phyloP scores from a whole-genome alignment of 2,113 vertebrate genomes.

The Mobula birostris region DNA sequence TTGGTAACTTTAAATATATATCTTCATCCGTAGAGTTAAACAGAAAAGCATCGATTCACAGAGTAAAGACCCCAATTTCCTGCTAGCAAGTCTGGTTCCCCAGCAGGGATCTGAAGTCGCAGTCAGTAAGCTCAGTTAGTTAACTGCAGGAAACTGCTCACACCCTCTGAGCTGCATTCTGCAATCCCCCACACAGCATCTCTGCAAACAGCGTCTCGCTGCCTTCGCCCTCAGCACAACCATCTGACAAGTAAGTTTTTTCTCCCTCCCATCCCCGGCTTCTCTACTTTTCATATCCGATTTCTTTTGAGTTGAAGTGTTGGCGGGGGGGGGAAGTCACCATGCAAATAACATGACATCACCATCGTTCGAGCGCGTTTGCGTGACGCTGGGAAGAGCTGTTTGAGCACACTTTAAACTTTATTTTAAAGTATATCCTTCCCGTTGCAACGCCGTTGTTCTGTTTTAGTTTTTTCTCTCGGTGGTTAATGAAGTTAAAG shows the following conservation, averaged over 20 bases:
- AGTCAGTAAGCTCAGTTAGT: not conserved
- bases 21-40: not conserved
- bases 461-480: not conserved
- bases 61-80: not conserved
- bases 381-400: not conserved
- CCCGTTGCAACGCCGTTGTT: too few species aligned
- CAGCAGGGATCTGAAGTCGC: not conserved
- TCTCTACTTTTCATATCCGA: not conserved
- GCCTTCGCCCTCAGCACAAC: constrained; percentile 13
- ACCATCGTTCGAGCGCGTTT: not conserved
- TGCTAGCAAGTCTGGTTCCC: not conserved
- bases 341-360: constrained; percentile 32
- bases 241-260: constrained; percentile 3
- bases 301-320: constrained; percentile 15
- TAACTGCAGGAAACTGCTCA: constrained; percentile 27
- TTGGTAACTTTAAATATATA: not conserved
- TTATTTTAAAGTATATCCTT: too few species aligned
- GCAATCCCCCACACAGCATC: not conserved
- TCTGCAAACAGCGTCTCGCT: not conserved
- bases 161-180: not conserved
- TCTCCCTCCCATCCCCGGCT: not conserved
- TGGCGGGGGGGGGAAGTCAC: not conserved
- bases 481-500: too few species aligned
- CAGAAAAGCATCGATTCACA: not conserved
- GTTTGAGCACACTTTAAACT: not conserved